phyloP scores from a whole-genome alignment of 37 sponge, comb jelly and placozoan species.

The Beroe ovata region DNA sequence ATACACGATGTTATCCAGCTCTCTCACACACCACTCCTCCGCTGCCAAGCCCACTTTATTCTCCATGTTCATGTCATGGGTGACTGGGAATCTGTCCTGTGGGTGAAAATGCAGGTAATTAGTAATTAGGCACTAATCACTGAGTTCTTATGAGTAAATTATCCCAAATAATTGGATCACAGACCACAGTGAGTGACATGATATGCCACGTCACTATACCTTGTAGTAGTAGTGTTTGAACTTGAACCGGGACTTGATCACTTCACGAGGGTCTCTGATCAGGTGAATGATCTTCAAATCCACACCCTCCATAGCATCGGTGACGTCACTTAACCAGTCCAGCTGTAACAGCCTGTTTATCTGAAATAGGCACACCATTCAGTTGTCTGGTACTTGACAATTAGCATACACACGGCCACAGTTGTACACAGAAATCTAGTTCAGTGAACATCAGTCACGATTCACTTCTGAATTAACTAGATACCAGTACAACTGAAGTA shows the following conservation, averaged over 20 bases:
- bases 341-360: slow-evolving; percentile 58
- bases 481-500: no score
- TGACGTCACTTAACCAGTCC: not conserved
- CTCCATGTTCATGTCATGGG: slow-evolving; percentile 26
- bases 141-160: no score
- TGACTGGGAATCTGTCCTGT: slow-evolving; percentile 54
- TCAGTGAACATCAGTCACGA: no score
- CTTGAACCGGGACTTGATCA: slow-evolving; percentile 37
- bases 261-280: slow-evolving; percentile 41
- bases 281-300: slow-evolving; percentile 62
- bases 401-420: no score
- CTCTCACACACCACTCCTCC: slow-evolving; percentile 62
- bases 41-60: slow-evolving; percentile 44
- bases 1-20: slow-evolving; percentile 9
- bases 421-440: no score
- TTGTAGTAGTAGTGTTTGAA: slow-evolving; percentile 63
- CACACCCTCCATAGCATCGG: not conserved
- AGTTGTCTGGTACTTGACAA: no score
- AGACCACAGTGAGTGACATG: no score
- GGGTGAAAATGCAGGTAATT: no score
- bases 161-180: no score
- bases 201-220: not conserved
- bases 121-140: no score
- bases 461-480: no score
- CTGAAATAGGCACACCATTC: no score